Conservation (phyloP, 2,113 vertebrate species). For the Aleadryas rufinucha region DNA sequence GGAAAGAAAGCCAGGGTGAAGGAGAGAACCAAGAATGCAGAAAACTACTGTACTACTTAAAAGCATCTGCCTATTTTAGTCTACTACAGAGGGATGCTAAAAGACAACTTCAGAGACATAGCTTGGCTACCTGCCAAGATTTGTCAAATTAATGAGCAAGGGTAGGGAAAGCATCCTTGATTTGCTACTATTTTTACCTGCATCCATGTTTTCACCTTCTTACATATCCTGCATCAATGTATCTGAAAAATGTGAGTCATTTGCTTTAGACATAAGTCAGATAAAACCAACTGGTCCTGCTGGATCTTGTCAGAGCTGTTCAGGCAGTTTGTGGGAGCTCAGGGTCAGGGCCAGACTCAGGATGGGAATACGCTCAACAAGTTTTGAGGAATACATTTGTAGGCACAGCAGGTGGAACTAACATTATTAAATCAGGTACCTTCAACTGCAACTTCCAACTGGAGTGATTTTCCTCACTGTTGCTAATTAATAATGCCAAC, state of each 20-base stretch:
- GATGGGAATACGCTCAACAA: background rate
- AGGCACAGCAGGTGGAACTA: background rate
- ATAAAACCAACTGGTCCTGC: background rate
- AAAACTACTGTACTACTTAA: background rate
- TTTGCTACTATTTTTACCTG: conserved; percentile 37
- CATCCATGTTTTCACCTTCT: background rate
- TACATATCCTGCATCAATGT: background rate
- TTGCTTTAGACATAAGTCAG: background rate
- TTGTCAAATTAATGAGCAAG: background rate
- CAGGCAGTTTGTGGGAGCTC: background rate
- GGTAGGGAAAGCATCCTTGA: background rate
- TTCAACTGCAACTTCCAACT: background rate
- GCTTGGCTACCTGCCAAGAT: background rate
- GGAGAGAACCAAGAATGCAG: background rate
- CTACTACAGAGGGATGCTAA: background rate
- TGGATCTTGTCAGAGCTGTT: background rate
- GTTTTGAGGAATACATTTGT: background rate
- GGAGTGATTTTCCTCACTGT: background rate
- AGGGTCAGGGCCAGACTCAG: background rate
- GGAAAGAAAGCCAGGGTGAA: background rate
- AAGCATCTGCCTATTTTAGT: background rate
- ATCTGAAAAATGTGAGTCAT: background rate
- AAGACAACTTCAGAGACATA: background rate
- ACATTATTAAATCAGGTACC: background rate
- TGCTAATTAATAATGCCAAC: background rate